These are phyloP conservation scores for Microplitis deprimator DNA, from an alignment of 2,888 invertebrate species.

Conservation along the genomic window DNA sequence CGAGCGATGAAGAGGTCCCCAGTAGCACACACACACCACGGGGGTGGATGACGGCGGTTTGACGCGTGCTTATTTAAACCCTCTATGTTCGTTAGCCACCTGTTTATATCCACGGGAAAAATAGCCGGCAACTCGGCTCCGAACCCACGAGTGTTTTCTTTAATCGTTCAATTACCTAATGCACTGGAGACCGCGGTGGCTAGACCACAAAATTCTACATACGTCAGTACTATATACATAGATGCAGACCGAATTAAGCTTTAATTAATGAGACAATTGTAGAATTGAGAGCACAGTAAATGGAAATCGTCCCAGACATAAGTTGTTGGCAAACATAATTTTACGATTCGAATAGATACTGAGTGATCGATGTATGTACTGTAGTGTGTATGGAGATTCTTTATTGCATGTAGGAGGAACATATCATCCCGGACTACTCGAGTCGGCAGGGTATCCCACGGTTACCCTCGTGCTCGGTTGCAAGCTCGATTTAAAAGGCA, in stretches of 20 bases:
- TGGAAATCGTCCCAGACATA: slow-evolving; percentile 54
- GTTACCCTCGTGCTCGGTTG: slow-evolving; percentile 17
- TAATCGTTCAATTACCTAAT: slow-evolving; percentile 51
- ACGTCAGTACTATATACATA: background rate
- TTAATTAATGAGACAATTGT: slow-evolving; percentile 66
- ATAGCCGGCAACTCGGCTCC: background rate
- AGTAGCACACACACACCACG: slow-evolving; percentile 44
- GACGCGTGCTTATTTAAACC: slow-evolving; percentile 61
- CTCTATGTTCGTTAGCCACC: slow-evolving; percentile 66
- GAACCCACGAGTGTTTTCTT: slow-evolving; percentile 21
- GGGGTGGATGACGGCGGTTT: slow-evolving; percentile 56
- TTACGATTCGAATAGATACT: slow-evolving; percentile 19
- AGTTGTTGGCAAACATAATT: slow-evolving; percentile 35
- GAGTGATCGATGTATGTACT: slow-evolving; percentile 15
- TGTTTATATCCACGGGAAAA: slow-evolving; percentile 54
- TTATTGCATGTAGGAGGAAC: background rate
- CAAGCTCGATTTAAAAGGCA: slow-evolving; percentile 62
- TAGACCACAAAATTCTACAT: slow-evolving; percentile 13
- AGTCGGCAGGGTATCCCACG: slow-evolving; percentile 48
- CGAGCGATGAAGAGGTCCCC: slow-evolving; percentile 54
- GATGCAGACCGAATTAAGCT: background rate
- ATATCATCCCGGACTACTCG: background rate
- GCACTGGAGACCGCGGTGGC: slow-evolving; percentile 28
- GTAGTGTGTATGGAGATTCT: background rate
- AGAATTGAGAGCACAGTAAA: slow-evolving; percentile 64